Percentiles rank a stretch among this genome's conserved stretches.
phyloP scores from a whole-genome alignment of 92 coral and sea anemone species.

The Actinernus sp. region DNA sequence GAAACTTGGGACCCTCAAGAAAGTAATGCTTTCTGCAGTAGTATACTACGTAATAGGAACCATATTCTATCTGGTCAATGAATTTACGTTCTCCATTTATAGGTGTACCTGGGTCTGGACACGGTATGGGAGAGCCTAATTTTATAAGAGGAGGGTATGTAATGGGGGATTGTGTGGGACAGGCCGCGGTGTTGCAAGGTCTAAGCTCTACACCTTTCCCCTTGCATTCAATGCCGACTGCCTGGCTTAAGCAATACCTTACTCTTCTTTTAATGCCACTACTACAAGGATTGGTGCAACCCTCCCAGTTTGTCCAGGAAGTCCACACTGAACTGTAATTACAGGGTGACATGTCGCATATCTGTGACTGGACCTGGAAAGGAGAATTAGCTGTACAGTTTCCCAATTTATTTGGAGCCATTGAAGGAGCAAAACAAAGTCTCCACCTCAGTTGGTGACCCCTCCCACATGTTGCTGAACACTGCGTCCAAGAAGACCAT shows the following conservation, averaged over 20 bases:
- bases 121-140: conserved; percentile 61
- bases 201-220: conserved; percentile 66
- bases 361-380: conserved; percentile 55
- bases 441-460: conserved; percentile 90
- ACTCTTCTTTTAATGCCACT: conserved; percentile 71
- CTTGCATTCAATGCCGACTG: conserved; percentile 71
- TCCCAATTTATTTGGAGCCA: conserved; percentile 30
- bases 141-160: conserved; percentile 61
- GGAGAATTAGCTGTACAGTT: conserved; percentile 64
- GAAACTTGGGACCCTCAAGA: conserved; percentile 76
- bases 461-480: conserved; percentile 77
- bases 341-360: conserved; percentile 74
- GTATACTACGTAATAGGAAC: conserved; percentile 71
- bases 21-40: conserved; percentile 69
- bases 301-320: conserved; percentile 88
- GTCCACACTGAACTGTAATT: conserved; percentile 80
- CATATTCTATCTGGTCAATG: conserved; percentile 71
- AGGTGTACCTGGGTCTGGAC: conserved; percentile 87
- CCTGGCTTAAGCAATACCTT: conserved; percentile 73
- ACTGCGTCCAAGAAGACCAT: conserved; percentile 80
- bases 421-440: conserved; percentile 47
- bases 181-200: conserved; percentile 49
- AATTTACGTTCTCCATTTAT: conserved; percentile 71
- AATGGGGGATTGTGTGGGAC: conserved; percentile 52
- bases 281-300: conserved; percentile 81